Evolutionary conservation across 2,113 vertebrate genomes (phyloP).

Genomic region (Strix uralensis): DNA sequence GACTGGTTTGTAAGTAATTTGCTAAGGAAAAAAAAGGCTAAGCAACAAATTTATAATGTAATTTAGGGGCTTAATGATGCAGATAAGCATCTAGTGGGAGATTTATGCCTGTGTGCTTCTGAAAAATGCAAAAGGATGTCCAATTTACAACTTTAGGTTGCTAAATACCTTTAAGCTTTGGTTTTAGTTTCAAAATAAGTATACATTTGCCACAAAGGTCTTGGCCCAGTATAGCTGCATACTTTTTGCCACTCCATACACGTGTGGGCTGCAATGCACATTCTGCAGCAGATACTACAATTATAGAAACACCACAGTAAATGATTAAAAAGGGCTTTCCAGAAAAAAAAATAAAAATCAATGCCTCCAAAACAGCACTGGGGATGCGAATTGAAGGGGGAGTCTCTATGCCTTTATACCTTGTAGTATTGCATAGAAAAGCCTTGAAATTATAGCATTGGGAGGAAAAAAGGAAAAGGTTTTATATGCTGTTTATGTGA

Average conservation of each 20-base stretch:
- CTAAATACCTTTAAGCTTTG: background rate
- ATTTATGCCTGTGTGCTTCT: background rate
- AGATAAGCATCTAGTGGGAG: slow-evolving; percentile 11
- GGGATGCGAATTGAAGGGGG: background rate
- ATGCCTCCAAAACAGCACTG: background rate
- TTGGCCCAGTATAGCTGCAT: background rate
- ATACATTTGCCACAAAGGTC: background rate
- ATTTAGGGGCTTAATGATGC: slow-evolving; percentile 27
- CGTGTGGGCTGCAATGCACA: background rate
- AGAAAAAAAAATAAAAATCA: background rate
- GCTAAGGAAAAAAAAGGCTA: background rate
- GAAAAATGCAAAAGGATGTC: background rate
- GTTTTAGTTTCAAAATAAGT: background rate
- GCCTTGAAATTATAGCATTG: background rate
- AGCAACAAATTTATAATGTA: background rate
- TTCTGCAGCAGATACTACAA: background rate
- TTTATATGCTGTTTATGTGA: background rate
- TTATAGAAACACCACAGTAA: background rate
- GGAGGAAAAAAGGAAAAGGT: background rate
- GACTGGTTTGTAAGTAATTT: slow-evolving; percentile 20
- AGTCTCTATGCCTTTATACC: background rate
- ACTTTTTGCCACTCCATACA: background rate
- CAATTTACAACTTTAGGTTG: background rate
- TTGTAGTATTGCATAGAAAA: background rate
- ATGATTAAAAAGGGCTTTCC: background rate